These are phyloP conservation scores for Abscondita cerata DNA, from an alignment of 2,888 invertebrate species.

Conservation along the genomic window DNA sequence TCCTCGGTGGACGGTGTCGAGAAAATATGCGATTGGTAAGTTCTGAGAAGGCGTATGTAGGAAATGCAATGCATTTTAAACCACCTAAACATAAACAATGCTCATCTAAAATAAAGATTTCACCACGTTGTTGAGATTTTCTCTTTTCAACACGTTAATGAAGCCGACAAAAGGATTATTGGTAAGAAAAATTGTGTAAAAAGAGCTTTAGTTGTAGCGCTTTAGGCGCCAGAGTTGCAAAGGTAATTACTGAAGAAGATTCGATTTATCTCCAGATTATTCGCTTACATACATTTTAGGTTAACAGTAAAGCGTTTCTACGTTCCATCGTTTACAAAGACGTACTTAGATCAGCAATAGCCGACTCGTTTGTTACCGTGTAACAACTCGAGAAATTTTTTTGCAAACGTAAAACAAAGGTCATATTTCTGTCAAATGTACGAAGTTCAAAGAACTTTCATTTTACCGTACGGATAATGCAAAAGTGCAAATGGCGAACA, in stretches of 20 bases:
- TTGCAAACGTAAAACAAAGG: constrained; percentile 25
- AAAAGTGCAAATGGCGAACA: constrained; percentile 26
- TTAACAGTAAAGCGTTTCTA: constrained; percentile 34
- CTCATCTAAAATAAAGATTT: constrained; percentile 10
- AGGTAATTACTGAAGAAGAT: constrained; percentile 42
- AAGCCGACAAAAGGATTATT: constrained; percentile 14
- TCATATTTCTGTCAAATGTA: constrained; percentile 32
- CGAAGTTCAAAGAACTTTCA: constrained; percentile 30
- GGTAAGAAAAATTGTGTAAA: constrained; percentile 18
- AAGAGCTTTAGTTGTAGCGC: constrained; percentile 26
- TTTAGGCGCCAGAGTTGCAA: constrained; percentile 33
- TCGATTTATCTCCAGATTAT: constrained; percentile 44
- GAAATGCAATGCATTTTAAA: constrained; percentile 39
- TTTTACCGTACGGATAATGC: constrained; percentile 24
- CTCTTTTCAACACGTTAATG: constrained; percentile 25
- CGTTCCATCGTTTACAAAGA: constrained; percentile 31
- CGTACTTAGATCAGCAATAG: constrained; percentile 33
- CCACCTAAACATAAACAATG: constrained; percentile 29
- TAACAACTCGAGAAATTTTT: constrained; percentile 23
- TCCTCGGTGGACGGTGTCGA: constrained; percentile 34
- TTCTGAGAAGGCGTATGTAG: constrained; percentile 41
- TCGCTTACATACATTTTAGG: constrained; percentile 41
- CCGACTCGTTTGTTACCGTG: constrained; percentile 33
- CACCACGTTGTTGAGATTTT: constrained; percentile 22
- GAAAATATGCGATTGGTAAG: constrained; percentile 25